Evolutionary conservation across 2,888 invertebrate species (phyloP).

Genomic region (Pollenia griseotomentosa): DNA sequence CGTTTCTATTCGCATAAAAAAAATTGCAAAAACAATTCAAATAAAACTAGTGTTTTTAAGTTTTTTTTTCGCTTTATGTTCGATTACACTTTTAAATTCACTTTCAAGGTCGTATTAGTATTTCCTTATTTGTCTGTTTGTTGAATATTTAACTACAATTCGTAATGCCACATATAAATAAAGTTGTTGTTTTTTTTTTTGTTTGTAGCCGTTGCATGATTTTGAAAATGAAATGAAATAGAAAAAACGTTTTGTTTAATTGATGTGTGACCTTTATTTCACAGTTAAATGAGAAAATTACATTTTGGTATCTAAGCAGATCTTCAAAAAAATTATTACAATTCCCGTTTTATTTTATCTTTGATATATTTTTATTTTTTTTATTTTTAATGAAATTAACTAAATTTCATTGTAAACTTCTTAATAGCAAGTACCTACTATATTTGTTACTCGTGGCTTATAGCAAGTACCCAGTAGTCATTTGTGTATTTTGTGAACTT

Average conservation of each 20-base stretch:
- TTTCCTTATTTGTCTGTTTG: slow-evolving; percentile 64
- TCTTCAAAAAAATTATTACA: not conserved
- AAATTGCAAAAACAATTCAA: slow-evolving; percentile 41
- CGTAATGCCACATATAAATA: slow-evolving; percentile 8
- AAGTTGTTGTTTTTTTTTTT: slow-evolving; percentile 14
- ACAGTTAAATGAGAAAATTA: not conserved
- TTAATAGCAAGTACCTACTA: slow-evolving; percentile 22
- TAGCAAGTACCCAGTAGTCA: slow-evolving; percentile 16
- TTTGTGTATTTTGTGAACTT: not conserved
- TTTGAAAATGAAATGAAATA: not conserved
- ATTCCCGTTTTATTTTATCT: not conserved
- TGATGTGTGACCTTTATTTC: slow-evolving; percentile 36
- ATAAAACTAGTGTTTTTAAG: slow-evolving; percentile 23
- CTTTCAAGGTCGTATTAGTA: slow-evolving; percentile 56
- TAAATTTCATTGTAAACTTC: not conserved
- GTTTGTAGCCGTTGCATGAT: not conserved
- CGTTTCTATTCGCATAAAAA: slow-evolving; percentile 8
- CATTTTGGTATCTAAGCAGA: not conserved
- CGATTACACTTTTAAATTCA: slow-evolving; percentile 51
- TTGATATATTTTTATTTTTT: not conserved
- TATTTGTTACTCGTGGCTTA: slow-evolving; percentile 27
- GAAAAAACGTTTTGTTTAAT: slow-evolving; percentile 5
- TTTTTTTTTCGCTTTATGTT: slow-evolving; percentile 1
- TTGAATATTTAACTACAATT: slow-evolving; percentile 21
- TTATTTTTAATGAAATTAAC: not conserved